Conservation (phyloP, 2,113 vertebrate species). For the Cryptotis parvus region DNA sequence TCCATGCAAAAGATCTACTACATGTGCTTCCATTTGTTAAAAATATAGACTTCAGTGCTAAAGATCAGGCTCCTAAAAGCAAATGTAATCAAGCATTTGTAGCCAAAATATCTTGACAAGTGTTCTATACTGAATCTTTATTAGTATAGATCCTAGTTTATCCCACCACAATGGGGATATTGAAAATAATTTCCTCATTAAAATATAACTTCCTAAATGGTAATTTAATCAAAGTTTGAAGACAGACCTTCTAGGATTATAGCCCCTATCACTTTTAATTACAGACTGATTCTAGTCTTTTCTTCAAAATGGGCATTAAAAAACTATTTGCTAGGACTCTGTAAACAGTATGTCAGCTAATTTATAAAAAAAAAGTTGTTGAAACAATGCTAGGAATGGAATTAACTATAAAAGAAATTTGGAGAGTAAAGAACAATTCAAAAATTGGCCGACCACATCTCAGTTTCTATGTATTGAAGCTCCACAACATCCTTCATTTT, state of each 20-base stretch:
- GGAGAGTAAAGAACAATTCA: too few species aligned
- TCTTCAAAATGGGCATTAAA: not conserved
- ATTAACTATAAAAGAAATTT: too few species aligned
- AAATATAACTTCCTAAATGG: too few species aligned
- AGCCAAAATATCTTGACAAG: not conserved
- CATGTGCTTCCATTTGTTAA: not conserved
- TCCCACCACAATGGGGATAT: not conserved
- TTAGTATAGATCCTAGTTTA: not conserved
- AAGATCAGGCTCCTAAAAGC: not conserved
- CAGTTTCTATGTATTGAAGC: accelerated
- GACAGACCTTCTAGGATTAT: too few species aligned
- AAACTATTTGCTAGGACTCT: not conserved
- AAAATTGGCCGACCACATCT: not conserved
- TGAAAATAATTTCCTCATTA: too few species aligned
- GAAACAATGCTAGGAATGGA: not conserved
- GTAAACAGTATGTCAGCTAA: not conserved
- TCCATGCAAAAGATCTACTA: not conserved
- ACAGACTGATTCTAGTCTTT: not conserved
- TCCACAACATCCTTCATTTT: accelerated
- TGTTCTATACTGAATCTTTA: accelerated
- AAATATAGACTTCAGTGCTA: not conserved
- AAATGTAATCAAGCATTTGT: not conserved
- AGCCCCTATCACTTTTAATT: too few species aligned
- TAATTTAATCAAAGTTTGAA: too few species aligned
- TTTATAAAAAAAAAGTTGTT: not conserved